Evolutionary conservation across 2,888 invertebrate genomes (phyloP), one percentile per base, ranked within the genome.

Genomic region (Clunio marinus): DNA sequence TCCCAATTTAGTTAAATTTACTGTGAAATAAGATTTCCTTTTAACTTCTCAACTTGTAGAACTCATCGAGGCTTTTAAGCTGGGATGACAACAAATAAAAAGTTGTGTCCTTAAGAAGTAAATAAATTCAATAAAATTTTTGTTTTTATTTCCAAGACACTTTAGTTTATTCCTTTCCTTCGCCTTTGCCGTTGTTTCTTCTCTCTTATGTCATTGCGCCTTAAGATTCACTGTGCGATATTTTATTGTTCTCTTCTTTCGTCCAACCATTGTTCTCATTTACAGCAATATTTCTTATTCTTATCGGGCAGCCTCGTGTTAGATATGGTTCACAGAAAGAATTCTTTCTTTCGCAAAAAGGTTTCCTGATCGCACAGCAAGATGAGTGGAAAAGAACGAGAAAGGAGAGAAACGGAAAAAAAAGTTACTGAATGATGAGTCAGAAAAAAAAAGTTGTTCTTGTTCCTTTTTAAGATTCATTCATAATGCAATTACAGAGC

Each of bases 91-190:
- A n/a, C n/a, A n/a, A n/a, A n/a, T n/a, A n/a, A n/a, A 17, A 51
- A 51, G 51, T 22, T 51, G 51, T 51, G 51, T 51, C 22, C n/a
- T 32, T 2, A 51, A 17, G 51, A 22, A 51, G 51, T 51, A 51
- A 51, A 51, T 51, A 51, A 51, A 51, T 51, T 51, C 51, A 51
- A 51, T 51, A 51, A 51, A 41, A 22, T 5, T 51, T 51, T 51
- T 51, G 51, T 51, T 51, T 51, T 51, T 22, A 22, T 51, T 51
- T 22, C 22, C n/a, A 41, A 41, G 51, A 22, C 51, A 3, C 51
- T 51, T 51, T 45, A 15, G 8, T 4, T 22, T 51, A 15, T 41
- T 8, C 13, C 35, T 32, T 13, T 13, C 7, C 13, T 32, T 32
- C 35, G 7, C 35, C 35, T 13, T 32, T 13, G 5, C 35, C 35